Evolutionary conservation across 2,888 invertebrate genomes (phyloP), one percentile per base, ranked within the genome.

Genomic region (Drosophila infuscata): DNA sequence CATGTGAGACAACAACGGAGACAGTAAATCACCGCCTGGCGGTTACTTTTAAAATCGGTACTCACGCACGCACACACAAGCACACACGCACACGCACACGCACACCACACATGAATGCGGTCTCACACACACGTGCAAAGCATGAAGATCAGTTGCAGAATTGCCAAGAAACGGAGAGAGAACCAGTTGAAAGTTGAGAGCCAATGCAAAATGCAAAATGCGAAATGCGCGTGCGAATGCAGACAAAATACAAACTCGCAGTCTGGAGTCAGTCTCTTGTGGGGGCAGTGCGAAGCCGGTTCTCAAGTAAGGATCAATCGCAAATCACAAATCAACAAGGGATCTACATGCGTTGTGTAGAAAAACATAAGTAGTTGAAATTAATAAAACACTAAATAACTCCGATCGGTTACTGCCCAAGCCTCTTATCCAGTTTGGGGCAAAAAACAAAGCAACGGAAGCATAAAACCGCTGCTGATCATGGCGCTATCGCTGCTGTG

Each of bases 151-250:
- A 70, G 65, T 59, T 73, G 79, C 80, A 66, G 69, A 79, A 54
- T 54, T 64, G 51, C 59, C 29, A 49, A 67, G 51, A 63, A 68
- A 59, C 43, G 51, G 59, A 51, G 63, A 53, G 80, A 70, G 75
- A 84, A 86, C 86, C 83, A 81, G 88, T 88, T 85, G 71, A 57
- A 58, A 60, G 30, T 61, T 46, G 63, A 75, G 75, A 69, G 60
- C 46, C 25, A 46, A 46, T 25, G 46, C 73, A 54, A 70, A 35
- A 52, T 49, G 25, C 65, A 53, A 70, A 33, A 46, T 46, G 32
- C 63, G 60, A 70, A 35, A 53, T 43, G 74, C 38, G 20, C 29
- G 30, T 53, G 29, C 48, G 58, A 58, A 35, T 57, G 79, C 59
- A 53, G 38, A 25, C 52, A 51, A 60, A 66, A 62, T 25, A 15